Evolutionary conservation across 2,113 vertebrate genomes (phyloP).

Genomic region (Carassius gibelio): DNA sequence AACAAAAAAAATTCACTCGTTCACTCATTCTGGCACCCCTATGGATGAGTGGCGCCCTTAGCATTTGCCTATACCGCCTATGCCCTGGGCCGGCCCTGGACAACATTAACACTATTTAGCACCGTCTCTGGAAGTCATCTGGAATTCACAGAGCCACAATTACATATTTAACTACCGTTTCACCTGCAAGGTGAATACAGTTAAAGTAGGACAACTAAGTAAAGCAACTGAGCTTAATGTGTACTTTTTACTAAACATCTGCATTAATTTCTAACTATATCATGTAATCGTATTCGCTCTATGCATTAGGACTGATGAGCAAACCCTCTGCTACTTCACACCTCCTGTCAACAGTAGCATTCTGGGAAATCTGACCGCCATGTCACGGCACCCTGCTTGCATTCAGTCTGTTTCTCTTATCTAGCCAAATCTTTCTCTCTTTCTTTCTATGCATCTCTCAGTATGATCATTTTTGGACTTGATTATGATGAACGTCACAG

Average conservation of each 20-base stretch:
- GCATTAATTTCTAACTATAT: not conserved
- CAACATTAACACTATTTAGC: too few species aligned
- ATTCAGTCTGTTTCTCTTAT: constrained; percentile 18
- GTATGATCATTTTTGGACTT: constrained; percentile 10
- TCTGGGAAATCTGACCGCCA: constrained; percentile 29
- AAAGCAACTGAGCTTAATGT: not conserved
- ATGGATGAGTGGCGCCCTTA: too few species aligned
- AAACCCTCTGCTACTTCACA: constrained; percentile 15
- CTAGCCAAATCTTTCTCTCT: constrained; percentile 10
- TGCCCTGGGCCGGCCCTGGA: too few species aligned
- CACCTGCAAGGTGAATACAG: not conserved
- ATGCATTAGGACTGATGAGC: not conserved
- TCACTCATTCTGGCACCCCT: too few species aligned
- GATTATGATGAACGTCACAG: constrained; percentile 28
- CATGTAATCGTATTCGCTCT: not conserved
- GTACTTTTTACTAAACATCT: not conserved
- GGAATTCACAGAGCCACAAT: too few species aligned
- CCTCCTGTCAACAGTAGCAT: not conserved
- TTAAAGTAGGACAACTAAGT: not conserved
- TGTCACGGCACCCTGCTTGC: constrained; percentile 17
- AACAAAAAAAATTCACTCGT: too few species aligned
- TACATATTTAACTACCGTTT: not conserved
- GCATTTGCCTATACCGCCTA: too few species aligned
- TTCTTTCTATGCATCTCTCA: constrained; percentile 3
- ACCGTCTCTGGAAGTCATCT: too few species aligned